These are phyloP conservation scores for Lasaia peninsularis DNA, from an alignment of 1,140 invertebrate species.

Conservation along the genomic window DNA sequence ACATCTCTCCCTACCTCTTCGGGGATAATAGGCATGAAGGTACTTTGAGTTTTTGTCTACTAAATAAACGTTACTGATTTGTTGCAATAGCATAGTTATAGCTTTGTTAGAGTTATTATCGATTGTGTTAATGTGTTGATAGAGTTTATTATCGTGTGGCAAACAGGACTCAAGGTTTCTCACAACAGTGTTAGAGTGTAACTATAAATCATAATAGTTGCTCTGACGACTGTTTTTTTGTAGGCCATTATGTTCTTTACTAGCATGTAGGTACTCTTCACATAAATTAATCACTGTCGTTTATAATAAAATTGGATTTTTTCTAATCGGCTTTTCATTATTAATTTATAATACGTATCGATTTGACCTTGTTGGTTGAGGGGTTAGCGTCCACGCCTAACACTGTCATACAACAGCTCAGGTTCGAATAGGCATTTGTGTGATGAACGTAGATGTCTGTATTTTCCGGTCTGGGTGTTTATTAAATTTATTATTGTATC, in stretches of 20 bases:
- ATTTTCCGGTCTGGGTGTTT: no score
- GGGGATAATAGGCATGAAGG: no score
- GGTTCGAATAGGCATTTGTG: no score
- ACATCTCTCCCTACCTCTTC: no score
- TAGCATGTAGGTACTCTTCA: background rate
- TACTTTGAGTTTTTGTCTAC: no score
- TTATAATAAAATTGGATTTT: conserved; percentile 4
- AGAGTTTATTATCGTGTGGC: conserved; percentile 3
- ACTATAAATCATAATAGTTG: background rate
- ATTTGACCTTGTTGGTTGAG: no score
- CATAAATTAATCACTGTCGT: background rate
- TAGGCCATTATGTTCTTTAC: conserved; percentile 1
- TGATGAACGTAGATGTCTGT: no score
- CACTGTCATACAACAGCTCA: no score
- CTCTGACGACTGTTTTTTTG: background rate
- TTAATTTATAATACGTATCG: background rate
- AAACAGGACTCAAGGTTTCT: background rate
- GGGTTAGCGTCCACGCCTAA: no score
- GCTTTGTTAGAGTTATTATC: background rate
- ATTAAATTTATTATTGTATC: no score
- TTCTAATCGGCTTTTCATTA: background rate
- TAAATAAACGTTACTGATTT: no score
- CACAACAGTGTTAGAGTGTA: background rate
- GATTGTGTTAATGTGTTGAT: conserved; percentile 6
- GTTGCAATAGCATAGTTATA: background rate